phyloP scores from a whole-genome alignment of 2,113 vertebrate genomes.

The Xenotilapia longispinis region DNA sequence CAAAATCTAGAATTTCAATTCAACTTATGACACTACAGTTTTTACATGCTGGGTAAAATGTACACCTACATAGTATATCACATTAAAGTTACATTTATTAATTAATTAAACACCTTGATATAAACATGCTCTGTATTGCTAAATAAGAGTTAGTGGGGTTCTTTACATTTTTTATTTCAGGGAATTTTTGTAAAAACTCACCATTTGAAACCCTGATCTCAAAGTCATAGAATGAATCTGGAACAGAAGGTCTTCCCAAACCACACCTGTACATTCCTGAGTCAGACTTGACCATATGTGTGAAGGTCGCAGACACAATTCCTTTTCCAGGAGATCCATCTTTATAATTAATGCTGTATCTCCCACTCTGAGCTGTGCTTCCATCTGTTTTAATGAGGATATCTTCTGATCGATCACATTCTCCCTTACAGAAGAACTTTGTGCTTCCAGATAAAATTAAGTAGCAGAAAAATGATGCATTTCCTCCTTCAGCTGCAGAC shows the following conservation, averaged over 20 bases:
- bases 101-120: background rate
- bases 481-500: background rate
- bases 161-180: background rate
- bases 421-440: too few species aligned
- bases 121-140: background rate
- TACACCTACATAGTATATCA: background rate
- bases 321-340: too few species aligned
- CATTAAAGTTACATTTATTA: background rate
- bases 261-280: too few species aligned
- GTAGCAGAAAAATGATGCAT: background rate
- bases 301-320: too few species aligned
- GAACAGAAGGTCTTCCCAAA: too few species aligned
- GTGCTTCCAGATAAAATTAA: background rate
- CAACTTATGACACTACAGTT: background rate
- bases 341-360: too few species aligned
- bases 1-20: background rate
- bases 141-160: background rate
- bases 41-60: background rate
- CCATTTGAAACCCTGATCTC: rapidly evolving
- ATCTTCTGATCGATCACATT: background rate
- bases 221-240: background rate
- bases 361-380: too few species aligned
- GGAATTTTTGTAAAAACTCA: background rate
- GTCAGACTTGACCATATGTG: too few species aligned
- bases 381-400: background rate